These are phyloP conservation scores for Alfaro cultratus DNA, from an alignment of 2,797 vertebrate genomes.

Conservation along the genomic window DNA sequence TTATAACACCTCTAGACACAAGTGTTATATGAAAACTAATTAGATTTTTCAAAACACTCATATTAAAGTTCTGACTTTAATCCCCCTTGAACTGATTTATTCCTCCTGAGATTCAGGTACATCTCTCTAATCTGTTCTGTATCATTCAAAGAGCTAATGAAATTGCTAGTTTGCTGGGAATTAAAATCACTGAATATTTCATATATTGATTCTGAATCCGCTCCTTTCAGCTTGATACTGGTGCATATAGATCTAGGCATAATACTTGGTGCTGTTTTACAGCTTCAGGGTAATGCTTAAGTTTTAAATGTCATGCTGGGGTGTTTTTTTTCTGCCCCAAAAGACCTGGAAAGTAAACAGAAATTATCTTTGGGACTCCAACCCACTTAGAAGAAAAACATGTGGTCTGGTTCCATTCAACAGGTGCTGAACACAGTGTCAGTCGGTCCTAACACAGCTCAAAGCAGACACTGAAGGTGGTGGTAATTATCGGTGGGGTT, in stretches of 20 bases:
- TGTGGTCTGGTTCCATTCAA: conserved; percentile 13
- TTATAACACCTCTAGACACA: not conserved
- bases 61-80: not conserved
- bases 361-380: not conserved
- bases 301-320: conserved; percentile 11
- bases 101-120: not conserved
- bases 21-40: conserved; percentile 5
- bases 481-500: not conserved
- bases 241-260: not conserved
- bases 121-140: not conserved
- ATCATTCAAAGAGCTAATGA: conserved; percentile 3
- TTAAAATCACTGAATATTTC: not conserved
- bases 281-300: not conserved
- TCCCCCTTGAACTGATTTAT: not conserved
- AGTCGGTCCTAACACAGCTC: conserved; percentile 7
- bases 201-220: not conserved
- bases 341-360: not conserved
- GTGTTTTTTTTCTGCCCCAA: conserved; percentile 12
- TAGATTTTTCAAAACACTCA: not conserved
- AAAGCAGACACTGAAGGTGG: conserved; percentile 19
- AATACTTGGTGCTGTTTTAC: not conserved
- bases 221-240: not conserved
- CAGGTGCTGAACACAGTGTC: conserved; percentile 22
- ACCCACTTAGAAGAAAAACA: conserved; percentile 16
- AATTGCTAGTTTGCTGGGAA: not conserved